These are phyloP conservation scores for Ceratoteleas bidentatus DNA, from an alignment of 1,140 invertebrate species.

Conservation along the genomic window DNA sequence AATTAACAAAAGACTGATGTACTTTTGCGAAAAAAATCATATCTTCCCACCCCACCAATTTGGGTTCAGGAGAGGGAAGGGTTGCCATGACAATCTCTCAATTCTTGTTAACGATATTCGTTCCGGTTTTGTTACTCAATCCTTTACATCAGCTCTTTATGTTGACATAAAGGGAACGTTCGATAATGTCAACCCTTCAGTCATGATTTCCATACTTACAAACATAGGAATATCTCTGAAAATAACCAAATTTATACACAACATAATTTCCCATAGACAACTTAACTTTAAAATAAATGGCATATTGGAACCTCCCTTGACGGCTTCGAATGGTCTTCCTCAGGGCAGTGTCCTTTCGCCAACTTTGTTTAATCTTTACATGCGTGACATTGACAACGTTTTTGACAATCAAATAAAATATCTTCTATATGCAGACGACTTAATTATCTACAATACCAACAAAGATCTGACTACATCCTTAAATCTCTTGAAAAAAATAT, in stretches of 20 bases:
- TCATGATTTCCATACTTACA: not conserved
- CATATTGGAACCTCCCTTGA: not conserved
- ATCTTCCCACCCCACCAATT: constrained; percentile 23
- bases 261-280: not conserved
- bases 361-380: constrained; percentile 23
- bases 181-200: constrained; percentile 26
- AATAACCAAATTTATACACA: constrained; percentile 19
- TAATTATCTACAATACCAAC: constrained; percentile 8
- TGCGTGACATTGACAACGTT: not conserved
- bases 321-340: constrained; percentile 19
- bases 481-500: not conserved
- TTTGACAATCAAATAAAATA: constrained; percentile 2
- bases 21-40: constrained; percentile 12
- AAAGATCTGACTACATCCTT: not conserved
- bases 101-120: constrained; percentile 12
- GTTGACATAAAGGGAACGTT: constrained; percentile 37
- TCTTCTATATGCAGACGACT: constrained; percentile 21
- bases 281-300: constrained; percentile 18
- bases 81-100: not conserved
- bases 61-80: constrained; percentile 27
- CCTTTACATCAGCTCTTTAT: not conserved
- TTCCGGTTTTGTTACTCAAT: not conserved
- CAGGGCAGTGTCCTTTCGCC: constrained; percentile 23
- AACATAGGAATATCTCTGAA: constrained; percentile 10
- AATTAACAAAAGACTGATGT: constrained; percentile 35